Base-by-base conservation (phyloP, 2,888 invertebrate genomes). In the Bursaphelenchus okinawaensis region DNA sequence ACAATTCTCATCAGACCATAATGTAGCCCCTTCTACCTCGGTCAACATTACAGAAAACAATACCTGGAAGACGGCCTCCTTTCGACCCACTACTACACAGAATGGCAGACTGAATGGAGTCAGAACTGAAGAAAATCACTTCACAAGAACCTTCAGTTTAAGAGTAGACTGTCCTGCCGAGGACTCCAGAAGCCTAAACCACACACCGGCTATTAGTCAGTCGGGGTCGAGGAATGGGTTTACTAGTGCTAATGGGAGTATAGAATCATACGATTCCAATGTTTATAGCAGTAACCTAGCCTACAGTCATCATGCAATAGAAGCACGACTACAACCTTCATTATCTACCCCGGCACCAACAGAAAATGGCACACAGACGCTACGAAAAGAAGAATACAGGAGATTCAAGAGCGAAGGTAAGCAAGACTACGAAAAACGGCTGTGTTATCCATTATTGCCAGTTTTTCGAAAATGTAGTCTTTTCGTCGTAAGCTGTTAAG, bases 341-440 rank as follows among this genome's bases (percentile, higher is more conserved):
- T 70, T 80, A 12, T 81, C 81, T 9, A 81, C 81, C 1, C 81
- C 81, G 7, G 74, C 75, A 55, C 75, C 73, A 24, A 68, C 72
- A 2, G 75, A 75, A 23, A 27, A 27, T 12, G 55, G 24, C 31
- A 26, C 52, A 9, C n/a, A n/a, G n/a, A 40, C 40, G 6, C 12
- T 40, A 16, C 58, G 78, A 51, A 80, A 77, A 55, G 81, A 81
- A 22, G 81, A 81, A 62, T 81, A 81, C 60, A 70, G 81, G 7
- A 66, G 81, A 7, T 81, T 80, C 67, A 77, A 79, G 66, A 79
- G 76, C 54, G 68, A 76, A 66, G 74, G 73, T 63, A 29, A 55
- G 65, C n/a, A n/a, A n/a, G n/a, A n/a, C n/a, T n/a, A n/a, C n/a
- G n/a, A n/a, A n/a, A n/a, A n/a, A n/a, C n/a, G n/a, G n/a, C n/a